Percentiles rank a stretch among this genome's conserved stretches.
These are phyloP conservation scores for Conops quadrifasciatus DNA, from an alignment of 2,888 invertebrate species.

Conservation along the genomic window DNA sequence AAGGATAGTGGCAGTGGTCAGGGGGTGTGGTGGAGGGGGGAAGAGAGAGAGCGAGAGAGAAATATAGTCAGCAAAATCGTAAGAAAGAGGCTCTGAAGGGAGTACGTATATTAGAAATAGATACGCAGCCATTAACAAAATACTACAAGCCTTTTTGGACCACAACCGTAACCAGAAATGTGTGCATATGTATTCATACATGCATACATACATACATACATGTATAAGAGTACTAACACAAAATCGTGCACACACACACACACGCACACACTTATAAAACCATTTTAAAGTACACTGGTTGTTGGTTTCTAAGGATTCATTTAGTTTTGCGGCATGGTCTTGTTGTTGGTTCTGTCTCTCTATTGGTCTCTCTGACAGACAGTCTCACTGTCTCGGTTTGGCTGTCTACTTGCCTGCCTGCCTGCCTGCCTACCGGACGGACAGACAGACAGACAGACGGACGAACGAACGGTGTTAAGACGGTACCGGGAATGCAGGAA, in stretches of 20 bases:
- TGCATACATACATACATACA: conserved; percentile 18
- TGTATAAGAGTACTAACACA: neutral
- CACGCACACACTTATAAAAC: too few relatives aligned
- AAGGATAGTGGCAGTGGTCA: neutral
- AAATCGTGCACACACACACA: conserved; percentile 9
- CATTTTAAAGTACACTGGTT: neutral
- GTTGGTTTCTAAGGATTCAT: conserved; percentile 10
- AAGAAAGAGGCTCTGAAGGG: neutral
- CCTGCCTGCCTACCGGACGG: neutral
- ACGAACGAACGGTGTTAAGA: too few relatives aligned
- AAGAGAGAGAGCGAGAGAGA: neutral
- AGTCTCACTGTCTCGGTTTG: neutral
- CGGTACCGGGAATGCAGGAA: too few relatives aligned
- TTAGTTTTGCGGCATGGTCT: too few relatives aligned
- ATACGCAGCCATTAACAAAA: conserved; percentile 11
- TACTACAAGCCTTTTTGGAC: conserved; percentile 3
- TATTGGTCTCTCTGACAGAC: neutral
- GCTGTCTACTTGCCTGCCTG: neutral
- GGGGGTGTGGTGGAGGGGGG: neutral
- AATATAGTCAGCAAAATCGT: neutral
- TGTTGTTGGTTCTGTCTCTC: neutral
- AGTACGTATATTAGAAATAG: neutral
- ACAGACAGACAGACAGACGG: too few relatives aligned
- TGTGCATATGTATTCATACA: conserved; percentile 9
- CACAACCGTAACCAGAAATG: conserved; percentile 1